Evolutionary conservation across 2,888 invertebrate genomes (phyloP).

Genomic region (Gastrophysa polygoni): DNA sequence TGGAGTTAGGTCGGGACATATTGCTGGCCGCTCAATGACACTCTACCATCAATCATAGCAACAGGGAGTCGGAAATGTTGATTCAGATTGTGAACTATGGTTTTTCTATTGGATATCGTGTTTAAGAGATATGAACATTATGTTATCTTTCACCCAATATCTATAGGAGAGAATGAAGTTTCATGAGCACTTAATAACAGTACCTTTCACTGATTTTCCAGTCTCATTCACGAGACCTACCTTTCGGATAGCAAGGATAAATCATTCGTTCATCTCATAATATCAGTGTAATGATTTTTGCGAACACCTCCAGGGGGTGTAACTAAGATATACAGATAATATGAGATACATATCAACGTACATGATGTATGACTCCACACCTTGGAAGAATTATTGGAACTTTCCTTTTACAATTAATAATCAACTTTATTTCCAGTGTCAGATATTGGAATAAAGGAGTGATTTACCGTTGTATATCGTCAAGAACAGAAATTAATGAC

Average conservation of each 20-base stretch:
- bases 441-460: no score
- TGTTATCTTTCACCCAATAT: neutral
- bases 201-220: conserved; percentile 1
- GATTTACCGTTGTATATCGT: no score
- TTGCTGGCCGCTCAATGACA: neutral
- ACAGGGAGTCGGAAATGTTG: no score
- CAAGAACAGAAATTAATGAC: no score
- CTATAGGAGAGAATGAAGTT: neutral
- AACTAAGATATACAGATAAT: neutral
- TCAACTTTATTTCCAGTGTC: no score
- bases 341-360: neutral
- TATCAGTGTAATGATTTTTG: neutral
- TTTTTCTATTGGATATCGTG: no score
- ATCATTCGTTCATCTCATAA: neutral
- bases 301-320: neutral
- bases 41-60: no score
- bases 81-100: no score
- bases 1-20: neutral
- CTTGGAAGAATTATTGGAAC: neutral
- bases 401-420: no score
- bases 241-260: neutral
- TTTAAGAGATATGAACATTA: no score
- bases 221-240: neutral
- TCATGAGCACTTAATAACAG: neutral
- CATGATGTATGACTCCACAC: neutral